Conservation (phyloP, 2,113 vertebrate genomes). For the Damaliscus lunatus region DNA sequence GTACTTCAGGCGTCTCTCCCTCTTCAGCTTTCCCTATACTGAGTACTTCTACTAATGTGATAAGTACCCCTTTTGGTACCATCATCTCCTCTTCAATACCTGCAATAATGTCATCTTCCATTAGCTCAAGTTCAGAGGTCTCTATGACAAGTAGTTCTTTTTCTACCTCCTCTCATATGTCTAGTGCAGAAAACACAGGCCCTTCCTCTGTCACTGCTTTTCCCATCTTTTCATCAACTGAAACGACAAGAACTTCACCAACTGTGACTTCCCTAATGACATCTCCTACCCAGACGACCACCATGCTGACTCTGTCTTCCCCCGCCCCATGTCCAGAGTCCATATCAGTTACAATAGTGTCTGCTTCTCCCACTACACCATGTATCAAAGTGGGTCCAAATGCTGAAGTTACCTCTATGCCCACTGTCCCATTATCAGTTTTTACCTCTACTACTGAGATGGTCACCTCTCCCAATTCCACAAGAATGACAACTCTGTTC, state of each 20-base stretch:
- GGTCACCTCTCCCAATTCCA: not conserved
- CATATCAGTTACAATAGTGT: not conserved
- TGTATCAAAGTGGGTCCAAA: not conserved
- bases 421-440: not conserved
- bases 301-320: not conserved
- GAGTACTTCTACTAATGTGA: not conserved
- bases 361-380: not conserved
- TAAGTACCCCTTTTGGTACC: not conserved
- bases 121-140: accelerated
- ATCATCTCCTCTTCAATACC: not conserved
- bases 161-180: accelerated
- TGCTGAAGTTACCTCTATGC: not conserved
- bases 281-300: not conserved
- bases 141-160: accelerated
- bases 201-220: not conserved
- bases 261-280: accelerated
- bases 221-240: not conserved
- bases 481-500: not conserved
- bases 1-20: not conserved
- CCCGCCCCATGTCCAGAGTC: not conserved
- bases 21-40: not conserved
- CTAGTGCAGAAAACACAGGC: not conserved
- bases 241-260: not conserved
- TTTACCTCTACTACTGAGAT: not conserved
- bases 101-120: accelerated